A percentile compares a stretch with the other conserved stretches of the same genome.
Evolutionary conservation across 2,888 invertebrate genomes (phyloP).

Genomic region (Glyphotaelius pellucidus): DNA sequence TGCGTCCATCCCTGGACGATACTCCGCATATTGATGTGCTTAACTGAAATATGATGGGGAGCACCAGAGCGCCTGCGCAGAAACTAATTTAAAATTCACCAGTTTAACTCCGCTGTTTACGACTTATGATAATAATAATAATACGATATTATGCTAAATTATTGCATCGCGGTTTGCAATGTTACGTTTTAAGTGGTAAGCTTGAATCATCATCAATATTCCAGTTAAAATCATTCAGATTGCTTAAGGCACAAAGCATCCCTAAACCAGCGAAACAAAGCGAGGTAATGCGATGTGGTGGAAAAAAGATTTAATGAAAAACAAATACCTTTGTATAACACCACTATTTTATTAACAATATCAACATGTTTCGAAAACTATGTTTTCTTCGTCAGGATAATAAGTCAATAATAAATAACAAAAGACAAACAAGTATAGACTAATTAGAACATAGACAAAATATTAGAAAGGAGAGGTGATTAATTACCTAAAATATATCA

Average conservation of each 20-base stretch:
- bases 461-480: no score
- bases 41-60: conserved; percentile 45
- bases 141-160: conserved; percentile 36
- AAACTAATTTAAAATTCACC: conserved; percentile 47
- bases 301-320: not conserved
- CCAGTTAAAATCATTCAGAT: not conserved
- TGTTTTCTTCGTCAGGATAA: no score
- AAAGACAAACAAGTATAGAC: no score
- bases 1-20: conserved; percentile 28
- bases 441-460: no score
- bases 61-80: conserved; percentile 29
- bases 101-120: conserved; percentile 36
- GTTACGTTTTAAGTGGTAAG: conserved; percentile 14
- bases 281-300: not conserved
- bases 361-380: no score
- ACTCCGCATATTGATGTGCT: conserved; percentile 48
- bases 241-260: not conserved
- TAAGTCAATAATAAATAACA: no score
- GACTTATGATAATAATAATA: conserved; percentile 10
- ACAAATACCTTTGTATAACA: no score
- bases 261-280: not conserved
- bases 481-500: no score
- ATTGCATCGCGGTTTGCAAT: conserved; percentile 7
- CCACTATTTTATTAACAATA: no score
- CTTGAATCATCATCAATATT: not conserved